phyloP scores from a whole-genome alignment of 2,797 vertebrate genomes.

The Telmatherina bonti region DNA sequence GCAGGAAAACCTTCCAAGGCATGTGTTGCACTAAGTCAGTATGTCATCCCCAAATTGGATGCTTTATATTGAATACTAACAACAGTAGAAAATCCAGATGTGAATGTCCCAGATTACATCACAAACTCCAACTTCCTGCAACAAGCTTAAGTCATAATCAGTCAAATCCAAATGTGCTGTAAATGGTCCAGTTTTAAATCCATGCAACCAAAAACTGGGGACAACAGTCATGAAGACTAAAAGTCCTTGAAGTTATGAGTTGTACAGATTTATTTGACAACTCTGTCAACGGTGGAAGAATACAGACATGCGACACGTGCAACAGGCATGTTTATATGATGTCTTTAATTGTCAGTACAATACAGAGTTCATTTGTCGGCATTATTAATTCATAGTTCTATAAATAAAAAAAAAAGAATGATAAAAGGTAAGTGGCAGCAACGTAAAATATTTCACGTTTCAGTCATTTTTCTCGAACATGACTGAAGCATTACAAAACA shows the following conservation, averaged over 20 bases:
- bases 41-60: background rate
- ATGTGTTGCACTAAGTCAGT: background rate
- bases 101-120: background rate
- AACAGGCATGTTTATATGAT: slow-evolving; percentile 39
- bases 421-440: background rate
- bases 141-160: background rate
- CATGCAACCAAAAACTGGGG: no score
- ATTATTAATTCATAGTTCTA: slow-evolving; percentile 33
- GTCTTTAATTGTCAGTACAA: slow-evolving; percentile 36
- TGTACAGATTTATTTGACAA: slow-evolving; percentile 54
- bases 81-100: background rate
- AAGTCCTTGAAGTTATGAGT: slow-evolving; percentile 13
- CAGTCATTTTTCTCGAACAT: slow-evolving; percentile 22
- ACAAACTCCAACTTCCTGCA: background rate
- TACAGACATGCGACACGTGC: slow-evolving; percentile 50
- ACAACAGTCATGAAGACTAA: background rate
- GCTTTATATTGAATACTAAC: background rate
- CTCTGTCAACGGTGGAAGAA: slow-evolving; percentile 25
- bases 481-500: slow-evolving; percentile 20
- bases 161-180: background rate
- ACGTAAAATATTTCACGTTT: slow-evolving; percentile 33
- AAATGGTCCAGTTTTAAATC: no score
- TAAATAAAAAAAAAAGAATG: slow-evolving; percentile 33
- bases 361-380: slow-evolving; percentile 35
- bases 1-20: background rate